Evolutionary conservation across 2,113 vertebrate species (phyloP), one percentile per base, ranked within the genome.

Genomic region (Pseudorasbora parva): DNA sequence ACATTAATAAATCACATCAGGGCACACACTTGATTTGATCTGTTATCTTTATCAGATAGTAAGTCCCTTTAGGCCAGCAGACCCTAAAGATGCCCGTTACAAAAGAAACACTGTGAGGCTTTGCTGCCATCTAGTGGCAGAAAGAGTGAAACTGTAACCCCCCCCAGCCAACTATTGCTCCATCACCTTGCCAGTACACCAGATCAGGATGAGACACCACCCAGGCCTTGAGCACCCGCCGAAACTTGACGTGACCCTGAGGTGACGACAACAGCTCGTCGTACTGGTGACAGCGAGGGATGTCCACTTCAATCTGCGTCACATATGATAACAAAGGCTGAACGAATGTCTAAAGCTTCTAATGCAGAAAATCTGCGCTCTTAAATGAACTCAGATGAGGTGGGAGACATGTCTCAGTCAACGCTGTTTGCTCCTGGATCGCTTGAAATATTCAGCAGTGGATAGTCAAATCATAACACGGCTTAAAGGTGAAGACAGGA

Each of bases 201-300:
- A 99, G 94, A 90, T 98, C 95, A 72, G 97, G 96, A 91, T 99
- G 98, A 33, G 98, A 99, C 80, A 99, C 97, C 15, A 99, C 98
- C 98, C 98, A 99, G 60, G 98, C 98, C 91, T 99, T 99, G 86
- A 99, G 85, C 12, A 99, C 97, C 57, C 96, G 95, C 23, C 97
- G 94, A 89, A 99, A 99, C 92, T 99, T 99, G 76, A 95, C 93
- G 87, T 99, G 98, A 79, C 98, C 98, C 91, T 99, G 97, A 7
- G 90, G 98, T 90, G 84, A 99, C 9, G 98, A 99, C 88, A 99
- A 92, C 71, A 99, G 91, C 88, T 99, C 98, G 71, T 99, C 97
- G 19, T 99, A 99, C 84, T 99, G 98, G 92, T 99, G 98, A 85
- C 98, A 99, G 66, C 98, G 96, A 85, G 98, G 98, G 91, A 99